These are phyloP conservation scores for Meloidogyne hapla DNA, from an alignment of 1,140 invertebrate species.

Conservation along the genomic window DNA sequence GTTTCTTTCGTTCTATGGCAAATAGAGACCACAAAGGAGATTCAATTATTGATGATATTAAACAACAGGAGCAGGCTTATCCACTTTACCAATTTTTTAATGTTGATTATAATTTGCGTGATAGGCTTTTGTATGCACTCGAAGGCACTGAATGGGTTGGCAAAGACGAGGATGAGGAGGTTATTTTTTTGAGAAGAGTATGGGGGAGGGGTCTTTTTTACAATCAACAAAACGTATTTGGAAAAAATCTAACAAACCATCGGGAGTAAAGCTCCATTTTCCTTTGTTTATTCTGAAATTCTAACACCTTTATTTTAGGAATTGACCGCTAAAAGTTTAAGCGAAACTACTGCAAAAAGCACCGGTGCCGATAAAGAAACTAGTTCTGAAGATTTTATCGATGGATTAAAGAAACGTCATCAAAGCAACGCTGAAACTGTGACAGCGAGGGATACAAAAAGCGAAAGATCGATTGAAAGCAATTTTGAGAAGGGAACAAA, in stretches of 20 bases:
- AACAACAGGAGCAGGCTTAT: not conserved
- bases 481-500: not conserved
- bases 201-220: too few relatives aligned
- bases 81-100: not conserved
- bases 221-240: too few relatives aligned
- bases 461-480: not conserved
- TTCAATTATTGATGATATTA: not conserved
- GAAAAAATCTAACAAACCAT: too few relatives aligned
- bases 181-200: too few relatives aligned
- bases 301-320: not conserved
- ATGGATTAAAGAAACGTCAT: not conserved
- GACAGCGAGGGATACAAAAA: not conserved
- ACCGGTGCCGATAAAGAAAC: not conserved
- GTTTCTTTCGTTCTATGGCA: not conserved
- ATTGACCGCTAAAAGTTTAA: not conserved
- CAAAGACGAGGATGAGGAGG: not conserved
- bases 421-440: not conserved
- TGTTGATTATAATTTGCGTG: slow-evolving; percentile 2
- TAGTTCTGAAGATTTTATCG: not conserved
- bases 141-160: not conserved
- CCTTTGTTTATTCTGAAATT: too few relatives aligned
- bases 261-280: too few relatives aligned
- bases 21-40: not conserved
- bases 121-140: not conserved
- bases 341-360: not conserved